Conservation (phyloP, 1,140 invertebrate species). For the Plectrocnemia conspersa region DNA sequence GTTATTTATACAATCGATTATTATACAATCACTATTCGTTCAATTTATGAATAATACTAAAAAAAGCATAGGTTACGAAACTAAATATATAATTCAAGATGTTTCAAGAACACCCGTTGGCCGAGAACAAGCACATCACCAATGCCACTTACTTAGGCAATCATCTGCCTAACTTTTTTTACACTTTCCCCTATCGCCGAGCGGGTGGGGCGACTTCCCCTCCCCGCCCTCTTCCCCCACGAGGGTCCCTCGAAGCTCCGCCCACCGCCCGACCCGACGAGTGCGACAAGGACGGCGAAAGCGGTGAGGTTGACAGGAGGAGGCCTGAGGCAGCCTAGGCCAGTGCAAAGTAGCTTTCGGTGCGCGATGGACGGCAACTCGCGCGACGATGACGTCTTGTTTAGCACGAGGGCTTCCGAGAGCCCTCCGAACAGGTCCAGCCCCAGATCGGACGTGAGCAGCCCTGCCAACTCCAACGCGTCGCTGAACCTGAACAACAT, state of each 20-base stretch:
- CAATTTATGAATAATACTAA: too few relatives aligned
- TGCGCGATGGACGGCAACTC: constrained; percentile 23
- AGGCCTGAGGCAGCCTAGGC: neutral
- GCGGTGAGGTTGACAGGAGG: neutral
- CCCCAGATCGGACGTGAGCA: constrained; percentile 26
- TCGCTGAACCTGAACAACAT: constrained; percentile 6
- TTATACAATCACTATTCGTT: too few relatives aligned
- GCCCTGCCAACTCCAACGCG: constrained; percentile 16
- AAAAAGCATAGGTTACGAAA: too few relatives aligned
- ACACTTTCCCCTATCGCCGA: constrained; percentile 9
- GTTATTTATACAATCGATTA: too few relatives aligned
- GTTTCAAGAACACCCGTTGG: neutral
- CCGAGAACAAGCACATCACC: neutral
- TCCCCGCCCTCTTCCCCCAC: neutral
- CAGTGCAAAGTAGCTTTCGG: too few relatives aligned
- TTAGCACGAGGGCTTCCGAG: neutral
- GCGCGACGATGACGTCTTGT: constrained; percentile 1
- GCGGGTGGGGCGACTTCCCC: too few relatives aligned
- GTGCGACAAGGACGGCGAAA: neutral
- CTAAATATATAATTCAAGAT: neutral
- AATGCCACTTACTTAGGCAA: constrained; percentile 12
- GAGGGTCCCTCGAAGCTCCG: neutral
- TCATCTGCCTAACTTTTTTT: constrained; percentile 11
- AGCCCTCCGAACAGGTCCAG: constrained; percentile 8
- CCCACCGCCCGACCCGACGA: neutral